A percentile compares a stretch with the other conserved stretches of the same genome.
Evolutionary conservation across 2,888 invertebrate species (phyloP).

Genomic region (Laothoe populi): DNA sequence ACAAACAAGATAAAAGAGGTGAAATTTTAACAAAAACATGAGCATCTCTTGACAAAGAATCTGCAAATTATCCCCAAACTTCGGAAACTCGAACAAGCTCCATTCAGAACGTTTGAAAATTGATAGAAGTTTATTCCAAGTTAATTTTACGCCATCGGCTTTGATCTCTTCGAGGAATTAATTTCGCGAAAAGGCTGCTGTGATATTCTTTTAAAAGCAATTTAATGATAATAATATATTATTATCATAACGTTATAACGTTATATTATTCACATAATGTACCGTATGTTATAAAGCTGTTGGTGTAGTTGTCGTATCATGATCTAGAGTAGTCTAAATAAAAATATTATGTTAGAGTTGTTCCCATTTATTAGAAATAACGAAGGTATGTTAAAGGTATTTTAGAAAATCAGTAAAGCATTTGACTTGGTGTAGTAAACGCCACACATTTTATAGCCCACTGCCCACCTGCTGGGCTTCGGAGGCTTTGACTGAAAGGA

Average conservation of each 20-base stretch:
- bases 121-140: constrained; percentile 40
- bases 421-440: too few species aligned
- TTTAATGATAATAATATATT: not conserved
- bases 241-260: too few species aligned
- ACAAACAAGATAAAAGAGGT: constrained; percentile 8
- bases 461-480: too few species aligned
- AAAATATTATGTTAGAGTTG: too few species aligned
- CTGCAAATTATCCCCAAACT: constrained; percentile 40
- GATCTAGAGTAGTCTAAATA: too few species aligned
- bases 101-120: constrained; percentile 42
- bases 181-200: constrained; percentile 36
- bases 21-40: constrained; percentile 25
- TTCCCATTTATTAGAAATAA: too few species aligned
- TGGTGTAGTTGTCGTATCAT: not conserved
- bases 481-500: too few species aligned
- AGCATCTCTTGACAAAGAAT: constrained; percentile 41
- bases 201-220: not conserved
- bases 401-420: too few species aligned
- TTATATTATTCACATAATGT: too few species aligned
- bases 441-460: too few species aligned
- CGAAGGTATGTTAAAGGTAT: too few species aligned
- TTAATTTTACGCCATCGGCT: constrained; percentile 43
- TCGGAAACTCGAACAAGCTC: constrained; percentile 40
- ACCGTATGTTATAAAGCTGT: not conserved
- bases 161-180: constrained; percentile 42